A percentile compares a stretch with the other conserved stretches of the same genome.
phyloP scores from a whole-genome alignment of 2,888 invertebrate species.

The Zygogramma bicolorata region DNA sequence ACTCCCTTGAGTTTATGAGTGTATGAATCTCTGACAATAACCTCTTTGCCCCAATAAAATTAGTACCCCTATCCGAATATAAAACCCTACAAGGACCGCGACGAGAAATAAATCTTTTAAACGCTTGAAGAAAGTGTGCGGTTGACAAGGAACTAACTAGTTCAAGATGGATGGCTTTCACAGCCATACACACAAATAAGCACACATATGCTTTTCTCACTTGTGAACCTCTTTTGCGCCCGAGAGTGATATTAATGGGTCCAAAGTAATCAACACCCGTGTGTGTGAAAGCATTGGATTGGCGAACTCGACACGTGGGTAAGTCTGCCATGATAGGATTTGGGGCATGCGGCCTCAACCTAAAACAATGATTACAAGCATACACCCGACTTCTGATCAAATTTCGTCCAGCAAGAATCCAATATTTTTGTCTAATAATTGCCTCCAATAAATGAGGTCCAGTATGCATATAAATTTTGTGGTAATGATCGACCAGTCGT shows the following conservation, averaged over 20 bases:
- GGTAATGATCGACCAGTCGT: not conserved
- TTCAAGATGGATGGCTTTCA: not conserved
- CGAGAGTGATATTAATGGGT: conserved; percentile 15
- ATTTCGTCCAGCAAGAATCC: conserved; percentile 17
- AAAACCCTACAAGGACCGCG: not conserved
- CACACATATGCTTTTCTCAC: conserved; percentile 7
- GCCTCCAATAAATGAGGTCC: conserved; percentile 8
- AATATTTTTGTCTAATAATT: conserved; percentile 16
- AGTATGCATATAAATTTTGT: not conserved
- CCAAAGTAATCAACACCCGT: conserved; percentile 26
- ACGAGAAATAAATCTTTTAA: not conserved
- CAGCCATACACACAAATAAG: conserved; percentile 11
- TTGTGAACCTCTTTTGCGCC: not conserved
- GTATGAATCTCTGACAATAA: not conserved
- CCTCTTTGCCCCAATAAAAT: not conserved
- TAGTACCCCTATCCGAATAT: conserved; percentile 4
- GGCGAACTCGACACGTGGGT: not conserved
- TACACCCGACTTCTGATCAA: not conserved
- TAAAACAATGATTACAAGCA: conserved; percentile 15
- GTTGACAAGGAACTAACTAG: not conserved
- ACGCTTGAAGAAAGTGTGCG: not conserved
- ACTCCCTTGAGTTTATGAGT: not conserved
- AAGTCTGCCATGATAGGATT: conserved; percentile 23
- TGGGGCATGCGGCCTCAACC: not conserved
- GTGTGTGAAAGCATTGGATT: conserved; percentile 8